Evolutionary conservation across 2,888 invertebrate species (phyloP).

Genomic region (Myathropa florea): DNA sequence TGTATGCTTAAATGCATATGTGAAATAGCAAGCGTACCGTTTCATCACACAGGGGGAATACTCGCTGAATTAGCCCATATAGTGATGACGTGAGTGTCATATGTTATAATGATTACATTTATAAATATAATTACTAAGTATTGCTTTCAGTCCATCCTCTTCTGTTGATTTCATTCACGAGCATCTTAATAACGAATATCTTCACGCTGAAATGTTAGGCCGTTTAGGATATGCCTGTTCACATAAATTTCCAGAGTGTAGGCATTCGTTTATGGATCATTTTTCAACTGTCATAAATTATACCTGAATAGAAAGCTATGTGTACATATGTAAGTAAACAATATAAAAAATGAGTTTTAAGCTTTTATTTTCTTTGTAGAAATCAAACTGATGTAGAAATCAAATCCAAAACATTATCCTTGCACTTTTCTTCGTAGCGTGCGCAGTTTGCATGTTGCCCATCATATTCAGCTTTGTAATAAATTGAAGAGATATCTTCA

Average conservation of each 20-base stretch:
- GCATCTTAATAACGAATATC: constrained; percentile 87
- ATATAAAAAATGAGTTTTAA: constrained; percentile 4
- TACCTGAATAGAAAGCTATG: not conserved
- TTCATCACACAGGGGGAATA: constrained; percentile 86
- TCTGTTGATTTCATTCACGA: constrained; percentile 85
- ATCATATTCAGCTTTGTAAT: constrained; percentile 78
- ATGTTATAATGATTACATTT: not conserved
- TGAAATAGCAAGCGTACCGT: constrained; percentile 86
- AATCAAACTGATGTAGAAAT: constrained; percentile 76
- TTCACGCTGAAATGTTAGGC: constrained; percentile 87
- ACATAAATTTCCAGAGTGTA: constrained; percentile 75
- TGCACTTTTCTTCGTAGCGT: constrained; percentile 73
- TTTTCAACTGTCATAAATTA: constrained; percentile 74
- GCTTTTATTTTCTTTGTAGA: constrained; percentile 69
- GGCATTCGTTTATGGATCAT: constrained; percentile 76
- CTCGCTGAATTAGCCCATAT: constrained; percentile 89
- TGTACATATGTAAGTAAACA: not conserved
- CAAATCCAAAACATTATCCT: constrained; percentile 75
- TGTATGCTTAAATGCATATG: constrained; percentile 89
- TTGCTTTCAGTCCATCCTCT: constrained; percentile 84
- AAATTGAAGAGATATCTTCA: constrained; percentile 75
- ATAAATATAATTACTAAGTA: not conserved
- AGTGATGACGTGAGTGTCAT: constrained; percentile 87
- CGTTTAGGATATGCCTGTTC: constrained; percentile 78
- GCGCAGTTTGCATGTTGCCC: constrained; percentile 75